Evolutionary conservation across 2,888 invertebrate species (phyloP).

Genomic region (Chymomyza fuscimana): DNA sequence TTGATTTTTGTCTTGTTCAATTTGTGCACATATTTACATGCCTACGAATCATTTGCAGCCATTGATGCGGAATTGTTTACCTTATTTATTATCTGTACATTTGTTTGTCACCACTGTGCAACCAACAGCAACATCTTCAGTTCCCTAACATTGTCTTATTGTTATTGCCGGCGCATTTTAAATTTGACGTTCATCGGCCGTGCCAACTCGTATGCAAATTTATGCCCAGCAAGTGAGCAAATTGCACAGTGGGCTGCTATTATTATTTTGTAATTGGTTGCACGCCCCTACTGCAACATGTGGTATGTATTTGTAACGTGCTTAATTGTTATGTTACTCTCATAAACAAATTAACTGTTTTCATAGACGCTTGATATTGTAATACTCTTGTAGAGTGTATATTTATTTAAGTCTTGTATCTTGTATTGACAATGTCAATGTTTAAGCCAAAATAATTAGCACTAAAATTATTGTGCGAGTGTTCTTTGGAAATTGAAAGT

Average conservation of each 20-base stretch:
- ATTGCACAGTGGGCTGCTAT: neutral
- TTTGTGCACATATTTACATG: neutral
- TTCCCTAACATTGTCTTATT: constrained; percentile 29
- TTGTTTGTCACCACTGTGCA: constrained; percentile 34
- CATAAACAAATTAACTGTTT: constrained; percentile 36
- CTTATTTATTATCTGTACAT: neutral
- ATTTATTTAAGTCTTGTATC: neutral
- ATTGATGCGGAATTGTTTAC: constrained; percentile 2
- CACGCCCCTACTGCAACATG: neutral
- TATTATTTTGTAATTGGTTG: neutral
- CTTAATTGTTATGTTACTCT: neutral
- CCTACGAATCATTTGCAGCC: neutral
- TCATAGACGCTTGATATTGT: neutral
- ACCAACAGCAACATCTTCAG: constrained; percentile 16
- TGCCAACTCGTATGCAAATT: neutral
- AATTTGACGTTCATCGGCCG: neutral
- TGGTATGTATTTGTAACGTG: neutral
- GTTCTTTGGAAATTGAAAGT: too few relatives aligned
- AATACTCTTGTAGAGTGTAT: neutral
- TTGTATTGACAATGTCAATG: neutral
- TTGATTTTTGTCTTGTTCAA: neutral
- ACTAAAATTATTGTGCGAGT: constrained; percentile 22
- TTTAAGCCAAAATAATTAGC: constrained; percentile 20
- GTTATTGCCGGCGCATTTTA: constrained; percentile 45
- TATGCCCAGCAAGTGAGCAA: neutral